Conservation (phyloP, 2,888 invertebrate genomes). For the Cerastis leucographa region DNA sequence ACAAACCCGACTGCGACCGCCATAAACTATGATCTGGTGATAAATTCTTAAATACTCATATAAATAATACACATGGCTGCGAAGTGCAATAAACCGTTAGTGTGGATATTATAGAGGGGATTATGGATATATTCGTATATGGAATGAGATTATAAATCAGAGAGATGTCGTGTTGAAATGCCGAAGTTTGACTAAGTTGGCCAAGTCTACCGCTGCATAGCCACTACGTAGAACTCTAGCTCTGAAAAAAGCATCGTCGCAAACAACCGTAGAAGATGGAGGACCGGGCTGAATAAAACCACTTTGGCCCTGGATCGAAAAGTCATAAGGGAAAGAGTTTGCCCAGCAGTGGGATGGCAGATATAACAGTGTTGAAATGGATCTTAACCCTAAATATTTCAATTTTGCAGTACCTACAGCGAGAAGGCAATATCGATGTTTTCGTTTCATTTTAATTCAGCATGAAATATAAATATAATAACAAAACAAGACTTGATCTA, state of each 20-base stretch:
- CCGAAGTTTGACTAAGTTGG: background rate
- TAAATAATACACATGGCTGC: slow-evolving; percentile 62
- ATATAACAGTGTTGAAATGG: background rate
- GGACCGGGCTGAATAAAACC: background rate
- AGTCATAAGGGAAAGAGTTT: background rate
- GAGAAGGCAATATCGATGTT: background rate
- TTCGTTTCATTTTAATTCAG: slow-evolving; percentile 9
- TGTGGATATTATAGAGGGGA: slow-evolving; percentile 43
- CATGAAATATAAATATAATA: slow-evolving; percentile 21
- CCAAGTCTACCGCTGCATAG: background rate
- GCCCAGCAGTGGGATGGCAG: background rate
- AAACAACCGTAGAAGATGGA: background rate
- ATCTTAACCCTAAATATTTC: background rate
- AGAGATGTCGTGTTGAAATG: slow-evolving; percentile 5
- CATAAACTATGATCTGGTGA: slow-evolving; percentile 68
- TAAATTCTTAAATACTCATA: slow-evolving; percentile 64
- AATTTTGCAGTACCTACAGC: background rate
- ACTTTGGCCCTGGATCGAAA: background rate
- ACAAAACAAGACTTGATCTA: slow-evolving; percentile 32
- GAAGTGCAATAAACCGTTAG: slow-evolving; percentile 61
- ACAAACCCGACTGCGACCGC: slow-evolving; percentile 58
- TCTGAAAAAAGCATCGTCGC: background rate
- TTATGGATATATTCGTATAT: slow-evolving; percentile 46
- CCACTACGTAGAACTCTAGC: background rate
- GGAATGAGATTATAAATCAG: slow-evolving; percentile 28